phyloP scores from a whole-genome alignment of 2,113 vertebrate genomes.

The Gallinago jamesoni region DNA sequence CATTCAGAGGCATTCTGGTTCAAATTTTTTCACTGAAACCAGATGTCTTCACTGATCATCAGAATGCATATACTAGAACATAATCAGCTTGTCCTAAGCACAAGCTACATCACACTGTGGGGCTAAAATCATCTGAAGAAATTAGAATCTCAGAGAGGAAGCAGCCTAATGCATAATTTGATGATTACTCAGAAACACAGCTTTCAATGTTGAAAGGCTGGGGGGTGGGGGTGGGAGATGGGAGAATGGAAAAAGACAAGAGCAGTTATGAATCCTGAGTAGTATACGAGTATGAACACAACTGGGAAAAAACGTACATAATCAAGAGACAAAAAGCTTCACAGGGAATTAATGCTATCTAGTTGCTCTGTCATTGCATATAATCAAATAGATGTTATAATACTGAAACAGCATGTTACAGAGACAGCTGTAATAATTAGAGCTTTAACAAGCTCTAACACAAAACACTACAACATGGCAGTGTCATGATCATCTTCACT shows the following conservation, averaged over 20 bases:
- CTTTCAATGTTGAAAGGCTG: rapidly evolving
- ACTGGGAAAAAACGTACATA: neutral
- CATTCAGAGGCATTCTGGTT: neutral
- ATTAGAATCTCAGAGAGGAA: neutral
- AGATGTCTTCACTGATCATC: neutral
- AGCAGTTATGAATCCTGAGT: neutral
- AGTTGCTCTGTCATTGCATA: neutral
- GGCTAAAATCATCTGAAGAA: neutral
- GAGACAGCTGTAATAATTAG: slow-evolving; percentile 21
- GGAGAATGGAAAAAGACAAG: neutral
- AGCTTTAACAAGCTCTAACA: slow-evolving; percentile 22
- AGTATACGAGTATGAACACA: neutral
- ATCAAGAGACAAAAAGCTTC: neutral
- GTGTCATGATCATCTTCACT: slow-evolving; percentile 13
- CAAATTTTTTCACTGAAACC: neutral
- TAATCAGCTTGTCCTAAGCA: neutral
- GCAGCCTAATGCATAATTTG: neutral
- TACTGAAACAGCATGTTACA: neutral
- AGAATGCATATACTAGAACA: neutral
- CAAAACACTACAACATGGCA: neutral
- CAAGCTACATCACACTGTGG: neutral
- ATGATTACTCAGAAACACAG: neutral
- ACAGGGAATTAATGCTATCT: neutral
- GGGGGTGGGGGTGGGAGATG: neutral
- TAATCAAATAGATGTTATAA: slow-evolving; percentile 1